Evolutionary conservation across 2,888 invertebrate genomes (phyloP).

Genomic region (Pristionchus japonicus): DNA sequence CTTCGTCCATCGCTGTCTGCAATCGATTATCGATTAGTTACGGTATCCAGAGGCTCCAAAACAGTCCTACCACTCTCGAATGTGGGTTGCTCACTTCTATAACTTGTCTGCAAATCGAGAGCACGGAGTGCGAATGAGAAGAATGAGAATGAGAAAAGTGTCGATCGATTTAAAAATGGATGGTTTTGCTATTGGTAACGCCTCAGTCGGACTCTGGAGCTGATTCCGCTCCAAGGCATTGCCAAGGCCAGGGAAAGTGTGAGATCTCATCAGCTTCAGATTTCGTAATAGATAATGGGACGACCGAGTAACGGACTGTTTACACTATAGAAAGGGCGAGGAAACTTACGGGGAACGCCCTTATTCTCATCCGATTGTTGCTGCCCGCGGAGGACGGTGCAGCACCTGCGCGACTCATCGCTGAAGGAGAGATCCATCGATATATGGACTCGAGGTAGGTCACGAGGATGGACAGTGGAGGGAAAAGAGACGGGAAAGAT

Average conservation of each 20-base stretch:
- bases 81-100: too few species aligned
- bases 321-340: background rate
- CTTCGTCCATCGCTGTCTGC: slow-evolving; percentile 99
- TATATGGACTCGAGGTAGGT: background rate
- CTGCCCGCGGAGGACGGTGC: background rate
- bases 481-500: background rate
- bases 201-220: too few species aligned
- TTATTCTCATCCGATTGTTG: slow-evolving; percentile 92
- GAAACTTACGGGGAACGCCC: slow-evolving; percentile 94
- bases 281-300: background rate
- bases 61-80: too few species aligned
- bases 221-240: too few species aligned
- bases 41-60: too few species aligned
- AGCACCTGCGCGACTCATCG: slow-evolving; percentile 26
- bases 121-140: too few species aligned
- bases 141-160: too few species aligned
- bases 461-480: background rate
- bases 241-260: background rate
- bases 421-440: background rate
- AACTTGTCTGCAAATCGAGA: too few species aligned
- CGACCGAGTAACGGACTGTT: background rate
- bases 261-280: background rate
- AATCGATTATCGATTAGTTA: too few species aligned
- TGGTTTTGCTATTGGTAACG: too few species aligned
- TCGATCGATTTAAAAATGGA: too few species aligned